Evolutionary conservation across 1,140 invertebrate species (phyloP).

Genomic region (Tribolium castaneum): DNA sequence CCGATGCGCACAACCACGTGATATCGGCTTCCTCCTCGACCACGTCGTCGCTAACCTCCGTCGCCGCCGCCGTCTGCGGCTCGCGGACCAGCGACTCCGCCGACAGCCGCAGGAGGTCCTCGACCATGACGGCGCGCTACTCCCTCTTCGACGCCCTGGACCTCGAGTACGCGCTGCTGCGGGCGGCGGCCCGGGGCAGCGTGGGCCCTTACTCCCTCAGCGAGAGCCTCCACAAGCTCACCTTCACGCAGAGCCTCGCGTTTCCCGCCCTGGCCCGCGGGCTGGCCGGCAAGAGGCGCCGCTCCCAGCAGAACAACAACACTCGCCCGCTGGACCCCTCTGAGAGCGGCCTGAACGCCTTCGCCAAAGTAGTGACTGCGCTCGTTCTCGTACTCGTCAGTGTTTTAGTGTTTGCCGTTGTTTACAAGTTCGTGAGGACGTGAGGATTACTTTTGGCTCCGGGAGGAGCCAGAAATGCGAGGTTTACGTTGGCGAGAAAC

Average conservation of each 20-base stretch:
- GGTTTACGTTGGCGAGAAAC: conserved; percentile 52
- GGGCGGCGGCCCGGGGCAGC: conserved; percentile 76
- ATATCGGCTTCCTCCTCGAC: conserved; percentile 67
- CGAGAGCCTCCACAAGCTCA: conserved; percentile 79
- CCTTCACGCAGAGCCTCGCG: conserved; percentile 79
- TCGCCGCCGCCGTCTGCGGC: conserved; percentile 64
- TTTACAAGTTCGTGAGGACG: conserved; percentile 81
- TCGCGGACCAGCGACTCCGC: conserved; percentile 64
- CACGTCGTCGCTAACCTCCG: conserved; percentile 69
- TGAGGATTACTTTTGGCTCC: conserved; percentile 81
- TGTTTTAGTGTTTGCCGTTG: conserved; percentile 78
- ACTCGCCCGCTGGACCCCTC: conserved; percentile 69
- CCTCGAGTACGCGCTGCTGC: conserved; percentile 75
- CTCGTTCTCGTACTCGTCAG: conserved; percentile 77
- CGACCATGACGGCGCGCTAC: conserved; percentile 66
- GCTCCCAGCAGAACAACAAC: conserved; percentile 67
- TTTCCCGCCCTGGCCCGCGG: conserved; percentile 79
- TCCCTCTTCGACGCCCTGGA: conserved; percentile 79
- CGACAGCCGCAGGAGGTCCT: conserved; percentile 64
- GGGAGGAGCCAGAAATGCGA: conserved; percentile 55
- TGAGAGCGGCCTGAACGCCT: conserved; percentile 75
- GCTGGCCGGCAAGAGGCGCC: conserved; percentile 72
- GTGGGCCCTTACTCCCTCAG: conserved; percentile 79
- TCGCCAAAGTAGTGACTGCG: conserved; percentile 78
- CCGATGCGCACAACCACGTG: conserved; percentile 62